Conservation (phyloP, 2,888 invertebrate species). For the Rugalucina vietnamica region DNA sequence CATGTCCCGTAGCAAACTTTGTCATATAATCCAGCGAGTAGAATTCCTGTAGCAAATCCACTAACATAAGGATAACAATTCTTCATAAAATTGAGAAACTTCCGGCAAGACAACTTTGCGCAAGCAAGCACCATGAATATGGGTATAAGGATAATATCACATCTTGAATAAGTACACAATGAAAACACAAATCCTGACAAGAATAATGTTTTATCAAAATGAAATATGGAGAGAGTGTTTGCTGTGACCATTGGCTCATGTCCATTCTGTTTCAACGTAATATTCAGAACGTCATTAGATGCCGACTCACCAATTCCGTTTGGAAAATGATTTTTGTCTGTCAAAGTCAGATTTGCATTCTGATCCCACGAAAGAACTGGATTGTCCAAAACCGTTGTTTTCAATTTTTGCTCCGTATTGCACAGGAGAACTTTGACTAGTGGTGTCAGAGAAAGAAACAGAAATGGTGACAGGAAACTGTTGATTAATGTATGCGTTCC, state of each 20-base stretch:
- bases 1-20: constrained; percentile 66
- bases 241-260: no score
- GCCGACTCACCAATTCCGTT: no score
- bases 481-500: constrained; percentile 79
- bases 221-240: no score
- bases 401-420: not conserved
- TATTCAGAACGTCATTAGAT: no score
- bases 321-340: no score
- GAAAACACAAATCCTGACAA: constrained; percentile 56
- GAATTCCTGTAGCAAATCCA: constrained; percentile 62
- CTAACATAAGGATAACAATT: constrained; percentile 5
- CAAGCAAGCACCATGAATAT: not conserved
- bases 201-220: no score
- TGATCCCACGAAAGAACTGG: not conserved
- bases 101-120: not conserved
- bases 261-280: no score
- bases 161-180: constrained; percentile 68
- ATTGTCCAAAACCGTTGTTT: not conserved
- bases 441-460: constrained; percentile 55
- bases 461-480: constrained; percentile 72
- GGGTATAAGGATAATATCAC: constrained; percentile 66
- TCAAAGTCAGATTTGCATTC: not conserved
- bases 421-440: not conserved
- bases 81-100: not conserved
- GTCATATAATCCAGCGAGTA: constrained; percentile 71